Conservation (phyloP, 2,888 invertebrate genomes). For the Rhynchonema sp. region DNA sequence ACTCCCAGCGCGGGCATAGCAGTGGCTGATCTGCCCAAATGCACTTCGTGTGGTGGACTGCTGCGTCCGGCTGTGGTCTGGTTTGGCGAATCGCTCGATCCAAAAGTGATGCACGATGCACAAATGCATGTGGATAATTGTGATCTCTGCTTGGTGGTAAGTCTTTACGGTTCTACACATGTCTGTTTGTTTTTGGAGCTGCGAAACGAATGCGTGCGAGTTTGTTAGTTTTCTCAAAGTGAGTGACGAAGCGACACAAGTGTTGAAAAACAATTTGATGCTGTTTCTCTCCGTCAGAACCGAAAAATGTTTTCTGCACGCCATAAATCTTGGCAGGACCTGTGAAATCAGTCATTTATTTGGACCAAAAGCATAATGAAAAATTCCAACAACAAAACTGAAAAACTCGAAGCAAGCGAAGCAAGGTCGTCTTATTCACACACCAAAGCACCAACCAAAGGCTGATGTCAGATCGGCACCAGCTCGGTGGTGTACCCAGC, state of each 20-base stretch:
- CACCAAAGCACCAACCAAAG: neutral
- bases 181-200: neutral
- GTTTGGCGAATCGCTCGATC: slow-evolving; percentile 61
- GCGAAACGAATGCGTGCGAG: neutral
- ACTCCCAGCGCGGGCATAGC: slow-evolving; percentile 38
- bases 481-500: slow-evolving; percentile 71
- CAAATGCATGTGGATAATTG: slow-evolving; percentile 46
- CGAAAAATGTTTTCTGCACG: too few species aligned
- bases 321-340: too few species aligned
- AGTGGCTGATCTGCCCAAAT: slow-evolving; percentile 46
- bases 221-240: too few species aligned
- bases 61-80: slow-evolving; percentile 63
- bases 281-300: too few species aligned
- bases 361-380: too few species aligned
- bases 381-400: too few species aligned
- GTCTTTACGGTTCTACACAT: slow-evolving; percentile 2
- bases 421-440: too few species aligned
- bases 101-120: slow-evolving; percentile 42
- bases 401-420: too few species aligned
- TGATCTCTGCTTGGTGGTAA: slow-evolving; percentile 52
- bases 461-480: slow-evolving; percentile 44
- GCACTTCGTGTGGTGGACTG: slow-evolving; percentile 46
- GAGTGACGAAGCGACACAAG: too few species aligned
- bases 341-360: too few species aligned
- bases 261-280: too few species aligned